phyloP scores from a whole-genome alignment of 2,888 invertebrate species.

The Pherbina coryleti region DNA sequence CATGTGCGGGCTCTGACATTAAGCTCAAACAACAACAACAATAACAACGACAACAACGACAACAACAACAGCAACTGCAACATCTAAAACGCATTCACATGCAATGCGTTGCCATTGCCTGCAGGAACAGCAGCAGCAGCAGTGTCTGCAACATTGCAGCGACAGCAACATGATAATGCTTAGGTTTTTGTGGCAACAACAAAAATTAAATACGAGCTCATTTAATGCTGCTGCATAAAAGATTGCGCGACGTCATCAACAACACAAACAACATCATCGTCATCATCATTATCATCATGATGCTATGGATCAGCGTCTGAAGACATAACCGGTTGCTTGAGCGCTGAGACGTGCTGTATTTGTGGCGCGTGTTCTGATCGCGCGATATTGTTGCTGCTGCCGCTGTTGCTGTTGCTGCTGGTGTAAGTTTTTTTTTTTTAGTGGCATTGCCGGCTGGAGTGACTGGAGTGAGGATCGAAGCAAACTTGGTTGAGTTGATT shows the following conservation, averaged over 20 bases:
- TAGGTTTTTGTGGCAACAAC: background rate
- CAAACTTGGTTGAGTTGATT: background rate
- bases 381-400: conserved; percentile 40
- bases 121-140: background rate
- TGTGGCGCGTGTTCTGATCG: conserved; percentile 51
- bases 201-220: conserved; percentile 10
- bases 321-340: background rate
- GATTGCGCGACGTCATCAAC: background rate
- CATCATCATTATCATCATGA: too few relatives aligned
- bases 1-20: conserved; percentile 7
- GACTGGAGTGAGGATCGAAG: background rate
- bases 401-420: conserved; percentile 12
- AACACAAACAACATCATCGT: background rate
- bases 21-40: background rate
- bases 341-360: conserved; percentile 8
- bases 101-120: background rate
- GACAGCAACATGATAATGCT: conserved; percentile 3
- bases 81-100: background rate
- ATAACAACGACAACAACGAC: background rate
- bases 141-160: background rate
- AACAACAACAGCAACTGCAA: conserved; percentile 13
- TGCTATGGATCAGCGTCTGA: background rate
- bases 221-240: background rate
- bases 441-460: background rate
- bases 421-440: background rate